These are phyloP conservation scores for Triplophysa rosa DNA, from an alignment of 2,113 vertebrate genomes.

Conservation along the genomic window DNA sequence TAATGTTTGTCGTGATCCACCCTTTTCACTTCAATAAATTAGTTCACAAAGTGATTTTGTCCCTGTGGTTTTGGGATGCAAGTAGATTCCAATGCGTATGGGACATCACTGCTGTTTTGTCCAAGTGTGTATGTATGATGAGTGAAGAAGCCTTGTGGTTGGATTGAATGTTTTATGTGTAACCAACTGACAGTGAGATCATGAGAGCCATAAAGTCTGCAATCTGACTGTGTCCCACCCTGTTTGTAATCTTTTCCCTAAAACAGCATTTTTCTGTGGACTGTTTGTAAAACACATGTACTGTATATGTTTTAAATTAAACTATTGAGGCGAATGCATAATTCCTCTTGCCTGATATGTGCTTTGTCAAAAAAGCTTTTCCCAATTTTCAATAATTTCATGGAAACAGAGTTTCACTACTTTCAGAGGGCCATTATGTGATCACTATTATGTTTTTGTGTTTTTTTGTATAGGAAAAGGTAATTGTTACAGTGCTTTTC, in stretches of 20 bases:
- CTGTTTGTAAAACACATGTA: no score
- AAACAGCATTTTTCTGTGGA: not conserved
- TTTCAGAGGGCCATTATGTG: no score
- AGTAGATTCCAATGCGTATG: not conserved
- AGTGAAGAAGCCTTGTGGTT: conserved; percentile 22
- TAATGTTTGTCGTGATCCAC: no score
- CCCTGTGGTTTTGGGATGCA: not conserved
- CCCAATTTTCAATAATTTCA: no score
- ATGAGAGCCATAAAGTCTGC: conserved; percentile 16
- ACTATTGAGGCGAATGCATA: no score
- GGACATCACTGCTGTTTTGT: not conserved
- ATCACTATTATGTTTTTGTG: no score
- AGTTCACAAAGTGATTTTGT: not conserved
- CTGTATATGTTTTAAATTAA: no score
- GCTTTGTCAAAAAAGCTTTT: no score
- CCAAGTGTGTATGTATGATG: conserved; percentile 23
- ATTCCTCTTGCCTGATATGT: no score
- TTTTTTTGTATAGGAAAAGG: not conserved
- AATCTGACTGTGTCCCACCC: conserved; percentile 1
- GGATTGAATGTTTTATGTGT: conserved; percentile 7
- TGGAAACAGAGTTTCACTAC: not conserved
- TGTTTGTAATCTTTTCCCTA: not conserved
- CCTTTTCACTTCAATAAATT: not conserved
- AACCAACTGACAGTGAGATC: conserved; percentile 35
- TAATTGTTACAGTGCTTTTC: not conserved